Percentiles rank a stretch among this genome's conserved stretches.
Evolutionary conservation across 2,888 invertebrate species (phyloP).

Genomic region (Stomorhina lunata): DNA sequence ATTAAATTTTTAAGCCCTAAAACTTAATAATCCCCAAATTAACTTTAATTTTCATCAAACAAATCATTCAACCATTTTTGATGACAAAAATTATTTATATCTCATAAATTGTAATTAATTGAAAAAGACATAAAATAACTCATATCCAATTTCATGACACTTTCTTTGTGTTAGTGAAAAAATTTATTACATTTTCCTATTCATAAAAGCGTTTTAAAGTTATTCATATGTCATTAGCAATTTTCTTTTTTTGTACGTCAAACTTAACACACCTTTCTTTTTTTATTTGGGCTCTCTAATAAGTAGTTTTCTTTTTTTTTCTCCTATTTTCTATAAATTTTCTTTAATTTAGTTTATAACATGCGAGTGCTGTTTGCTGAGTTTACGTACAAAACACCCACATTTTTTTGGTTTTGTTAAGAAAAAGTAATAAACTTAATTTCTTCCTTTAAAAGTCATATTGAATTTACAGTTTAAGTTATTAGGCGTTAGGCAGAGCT

Average conservation of each 20-base stretch:
- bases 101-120: slow-evolving; percentile 36
- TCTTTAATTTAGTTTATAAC: slow-evolving; percentile 22
- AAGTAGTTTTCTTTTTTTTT: not conserved
- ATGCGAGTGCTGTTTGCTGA: not conserved
- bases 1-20: not conserved
- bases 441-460: slow-evolving; percentile 33
- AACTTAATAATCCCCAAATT: slow-evolving; percentile 8
- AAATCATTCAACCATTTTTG: slow-evolving; percentile 11
- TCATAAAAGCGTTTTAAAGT: slow-evolving; percentile 15
- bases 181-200: slow-evolving; percentile 36
- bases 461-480: not conserved
- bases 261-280: slow-evolving; percentile 38
- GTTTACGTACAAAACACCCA: slow-evolving; percentile 21
- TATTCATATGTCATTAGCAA: not conserved
- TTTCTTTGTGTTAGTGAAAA: too few species aligned
- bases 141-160: too few species aligned
- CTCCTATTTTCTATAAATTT: slow-evolving; percentile 25
- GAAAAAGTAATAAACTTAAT: not conserved
- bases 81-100: slow-evolving; percentile 17
- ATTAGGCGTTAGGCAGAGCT: not conserved
- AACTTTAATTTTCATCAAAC: not conserved
- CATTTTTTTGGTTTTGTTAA: not conserved
- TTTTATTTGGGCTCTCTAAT: too few species aligned
- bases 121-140: too few species aligned
- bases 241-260: slow-evolving; percentile 45